Conservation (phyloP, 2,888 invertebrate genomes). For the Teleogryllus oceanicus region DNA sequence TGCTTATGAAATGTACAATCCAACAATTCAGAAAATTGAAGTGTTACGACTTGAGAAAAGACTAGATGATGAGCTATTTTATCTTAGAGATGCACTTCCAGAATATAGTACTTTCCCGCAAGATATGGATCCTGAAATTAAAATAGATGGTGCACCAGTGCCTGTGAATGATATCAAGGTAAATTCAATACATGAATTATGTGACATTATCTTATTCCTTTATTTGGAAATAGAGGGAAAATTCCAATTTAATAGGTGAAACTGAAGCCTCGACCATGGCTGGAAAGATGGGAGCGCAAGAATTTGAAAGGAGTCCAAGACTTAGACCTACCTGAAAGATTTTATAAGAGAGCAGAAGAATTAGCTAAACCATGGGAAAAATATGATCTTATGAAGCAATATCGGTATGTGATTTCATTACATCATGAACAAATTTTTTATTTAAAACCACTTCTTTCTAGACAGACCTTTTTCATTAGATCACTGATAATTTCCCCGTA, state of each 20-base stretch:
- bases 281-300: constrained; percentile 81
- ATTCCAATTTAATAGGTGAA: constrained; percentile 53
- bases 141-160: constrained; percentile 71
- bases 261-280: constrained; percentile 82
- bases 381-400: constrained; percentile 90
- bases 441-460: neutral
- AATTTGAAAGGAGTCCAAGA: constrained; percentile 70
- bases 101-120: constrained; percentile 90
- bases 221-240: too few species aligned
- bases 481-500: neutral
- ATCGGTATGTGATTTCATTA: constrained; percentile 57
- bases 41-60: constrained; percentile 89
- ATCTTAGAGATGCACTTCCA: constrained; percentile 83
- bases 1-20: constrained; percentile 87
- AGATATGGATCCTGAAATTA: constrained; percentile 81
- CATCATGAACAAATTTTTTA: neutral
- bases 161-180: constrained; percentile 75
- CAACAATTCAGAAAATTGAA: constrained; percentile 83
- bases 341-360: constrained; percentile 52
- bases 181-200: constrained; percentile 20
- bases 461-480: constrained; percentile 19
- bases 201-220: neutral
- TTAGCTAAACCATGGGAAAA: constrained; percentile 76
- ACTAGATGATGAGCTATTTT: constrained; percentile 81
- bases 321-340: constrained; percentile 49